Base-by-base conservation (phyloP, 1,140 invertebrate genomes). In the Drosophila ercepeae region DNA sequence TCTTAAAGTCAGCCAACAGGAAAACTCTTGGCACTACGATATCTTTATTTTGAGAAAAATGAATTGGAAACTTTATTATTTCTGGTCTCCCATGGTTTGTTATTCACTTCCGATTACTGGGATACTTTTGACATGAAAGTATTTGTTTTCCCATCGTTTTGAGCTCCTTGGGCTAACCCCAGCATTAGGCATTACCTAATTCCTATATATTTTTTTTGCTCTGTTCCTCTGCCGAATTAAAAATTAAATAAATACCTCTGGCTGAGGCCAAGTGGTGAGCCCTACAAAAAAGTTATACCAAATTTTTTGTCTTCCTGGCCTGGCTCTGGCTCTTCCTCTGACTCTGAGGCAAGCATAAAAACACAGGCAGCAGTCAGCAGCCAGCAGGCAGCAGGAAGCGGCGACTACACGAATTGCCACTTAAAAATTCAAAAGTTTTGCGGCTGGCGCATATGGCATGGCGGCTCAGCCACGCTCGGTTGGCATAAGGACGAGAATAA, bases 361-460 rank as follows among this genome's bases (percentile, higher is more conserved):
- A 19, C 39, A 18, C 6, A 7, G 7, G 13, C 14, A 11, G n/a
- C n/a, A n/a, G n/a, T n/a, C n/a, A n/a, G n/a, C n/a, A n/a, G n/a
- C n/a, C n/a, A n/a, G n/a, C n/a, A 32, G 29, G 23, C 36, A 58
- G 55, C 64, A 82, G 75, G 78, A 76, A 68, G 78, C 68, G 68
- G 61, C 61, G 68, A 67, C 65, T 79, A 89, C 83, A 84, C 78
- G 79, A 83, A 79, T 79, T 89, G 84, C 84, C 84, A 89, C 83
- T 89, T 89, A 89, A 89, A 89, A 89, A 89, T 89, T 89, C 84
- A 89, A 89, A 79, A 89, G 78, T 86, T 88, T 77, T 86, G 82
- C 61, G 82, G 81, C 68, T 72, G 72, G 34, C 81, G 81, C 79
- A 83, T 83, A 83, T 83, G 79, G 81, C 71, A 58, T 39, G n/a